phyloP scores from a whole-genome alignment of 2,888 invertebrate genomes.

The Zelleria hepariella region DNA sequence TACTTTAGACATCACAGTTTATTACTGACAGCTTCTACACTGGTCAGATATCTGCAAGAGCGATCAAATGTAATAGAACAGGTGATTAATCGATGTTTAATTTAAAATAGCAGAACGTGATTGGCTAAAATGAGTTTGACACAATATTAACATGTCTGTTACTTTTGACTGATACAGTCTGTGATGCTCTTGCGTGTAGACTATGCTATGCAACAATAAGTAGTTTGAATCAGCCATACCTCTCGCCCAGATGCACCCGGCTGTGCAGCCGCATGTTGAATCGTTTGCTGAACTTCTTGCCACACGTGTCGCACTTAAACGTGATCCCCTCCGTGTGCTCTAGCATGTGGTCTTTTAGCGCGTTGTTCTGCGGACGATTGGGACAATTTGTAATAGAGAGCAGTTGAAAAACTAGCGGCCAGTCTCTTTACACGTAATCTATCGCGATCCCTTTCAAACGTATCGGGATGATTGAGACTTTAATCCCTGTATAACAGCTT shows the following conservation, averaged over 20 bases:
- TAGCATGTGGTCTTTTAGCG: conserved; percentile 1
- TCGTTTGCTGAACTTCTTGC: neutral
- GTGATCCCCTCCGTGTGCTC: conserved; percentile 1
- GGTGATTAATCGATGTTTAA: too few species aligned
- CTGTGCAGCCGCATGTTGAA: conserved; percentile 4
- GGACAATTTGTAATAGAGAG: neutral
- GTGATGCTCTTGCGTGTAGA: neutral
- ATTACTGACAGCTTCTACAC: too few species aligned
- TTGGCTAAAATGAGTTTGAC: too few species aligned
- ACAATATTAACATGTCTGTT: neutral
- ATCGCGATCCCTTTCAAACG: too few species aligned
- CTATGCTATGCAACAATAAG: too few species aligned
- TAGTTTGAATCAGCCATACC: neutral
- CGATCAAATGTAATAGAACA: too few species aligned
- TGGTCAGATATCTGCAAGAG: too few species aligned
- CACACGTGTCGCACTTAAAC: conserved; percentile 2
- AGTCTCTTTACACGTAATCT: too few species aligned
- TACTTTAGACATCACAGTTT: too few species aligned
- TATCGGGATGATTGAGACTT: too few species aligned
- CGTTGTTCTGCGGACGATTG: neutral
- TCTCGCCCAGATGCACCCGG: neutral
- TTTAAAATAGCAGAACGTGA: too few species aligned
- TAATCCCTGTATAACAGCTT: too few species aligned
- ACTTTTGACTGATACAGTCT: neutral
- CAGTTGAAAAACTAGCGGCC: neutral